phyloP scores from a whole-genome alignment of 2,888 invertebrate species.

The Apodemia hepburni region DNA sequence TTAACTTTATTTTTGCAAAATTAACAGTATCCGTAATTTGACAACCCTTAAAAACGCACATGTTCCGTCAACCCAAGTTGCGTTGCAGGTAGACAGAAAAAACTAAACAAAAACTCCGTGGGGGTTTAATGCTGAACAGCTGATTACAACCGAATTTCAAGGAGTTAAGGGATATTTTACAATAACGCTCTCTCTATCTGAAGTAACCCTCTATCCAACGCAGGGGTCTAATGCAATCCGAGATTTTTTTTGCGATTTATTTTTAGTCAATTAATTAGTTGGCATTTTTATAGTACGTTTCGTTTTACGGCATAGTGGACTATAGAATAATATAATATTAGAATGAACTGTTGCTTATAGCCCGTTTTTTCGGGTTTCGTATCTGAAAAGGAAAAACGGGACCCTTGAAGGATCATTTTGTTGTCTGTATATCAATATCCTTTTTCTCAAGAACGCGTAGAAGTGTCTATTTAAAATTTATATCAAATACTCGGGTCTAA shows the following conservation, averaged over 20 bases:
- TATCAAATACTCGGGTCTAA: no score
- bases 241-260: constrained; percentile 45
- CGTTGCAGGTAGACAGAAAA: constrained; percentile 65
- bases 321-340: no score
- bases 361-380: no score
- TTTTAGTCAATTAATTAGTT: constrained; percentile 29
- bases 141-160: constrained; percentile 32
- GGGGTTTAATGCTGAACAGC: constrained; percentile 33
- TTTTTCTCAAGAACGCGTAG: no score
- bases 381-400: no score
- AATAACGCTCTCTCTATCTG: neutral
- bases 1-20: neutral
- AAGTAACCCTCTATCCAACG: constrained; percentile 35
- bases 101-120: constrained; percentile 43
- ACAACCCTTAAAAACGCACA: constrained; percentile 22
- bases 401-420: no score
- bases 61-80: constrained; percentile 32
- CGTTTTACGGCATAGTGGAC: neutral
- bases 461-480: no score
- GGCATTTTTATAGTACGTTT: constrained; percentile 8
- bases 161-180: constrained; percentile 24
- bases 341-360: neutral
- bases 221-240: constrained; percentile 71
- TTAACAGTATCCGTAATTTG: neutral
- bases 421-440: no score